Evolutionary conservation across 2,888 invertebrate genomes (phyloP).

Genomic region (Icerya purchasi): DNA sequence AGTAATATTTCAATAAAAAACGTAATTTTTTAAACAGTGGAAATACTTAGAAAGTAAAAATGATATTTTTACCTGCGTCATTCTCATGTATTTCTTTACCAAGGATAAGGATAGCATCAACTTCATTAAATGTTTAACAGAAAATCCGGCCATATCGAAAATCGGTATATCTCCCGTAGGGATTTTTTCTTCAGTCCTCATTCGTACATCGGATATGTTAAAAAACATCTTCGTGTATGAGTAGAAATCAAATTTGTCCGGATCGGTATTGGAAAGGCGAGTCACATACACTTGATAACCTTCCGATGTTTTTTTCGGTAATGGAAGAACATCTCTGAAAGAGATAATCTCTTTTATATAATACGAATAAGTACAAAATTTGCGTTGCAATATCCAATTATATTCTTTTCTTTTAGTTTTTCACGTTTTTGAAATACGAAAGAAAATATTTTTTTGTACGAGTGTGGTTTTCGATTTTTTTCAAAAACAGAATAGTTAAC

Average conservation of each 20-base stretch:
- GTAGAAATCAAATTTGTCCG: conserved; percentile 41
- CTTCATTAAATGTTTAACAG: conserved; percentile 39
- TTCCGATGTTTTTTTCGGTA: conserved; percentile 41
- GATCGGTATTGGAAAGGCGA: conserved; percentile 36
- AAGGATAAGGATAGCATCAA: conserved; percentile 33
- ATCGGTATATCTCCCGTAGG: conserved; percentile 47
- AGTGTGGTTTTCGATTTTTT: too few relatives aligned
- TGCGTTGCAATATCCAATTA: too few relatives aligned
- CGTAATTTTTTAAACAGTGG: too few relatives aligned
- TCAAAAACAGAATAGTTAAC: too few relatives aligned
- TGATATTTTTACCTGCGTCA: conserved; percentile 36
- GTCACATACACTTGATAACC: conserved; percentile 45
- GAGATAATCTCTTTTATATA: too few relatives aligned
- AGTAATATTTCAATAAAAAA: too few relatives aligned
- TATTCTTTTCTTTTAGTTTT: too few relatives aligned
- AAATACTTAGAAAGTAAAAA: too few relatives aligned
- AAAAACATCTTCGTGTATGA: conserved; percentile 47
- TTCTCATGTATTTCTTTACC: conserved; percentile 45
- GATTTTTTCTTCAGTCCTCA: conserved; percentile 33
- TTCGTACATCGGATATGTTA: conserved; percentile 45
- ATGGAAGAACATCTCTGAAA: conserved; percentile 43
- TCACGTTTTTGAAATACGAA: too few relatives aligned
- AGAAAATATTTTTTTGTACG: too few relatives aligned
- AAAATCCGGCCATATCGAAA: conserved; percentile 43
- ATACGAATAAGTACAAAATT: too few relatives aligned